A percentile compares a stretch with the other conserved stretches of the same genome.
Conservation (phyloP, 92 coral and sea anemone species). For the Anthopleura xanthogrammica region DNA sequence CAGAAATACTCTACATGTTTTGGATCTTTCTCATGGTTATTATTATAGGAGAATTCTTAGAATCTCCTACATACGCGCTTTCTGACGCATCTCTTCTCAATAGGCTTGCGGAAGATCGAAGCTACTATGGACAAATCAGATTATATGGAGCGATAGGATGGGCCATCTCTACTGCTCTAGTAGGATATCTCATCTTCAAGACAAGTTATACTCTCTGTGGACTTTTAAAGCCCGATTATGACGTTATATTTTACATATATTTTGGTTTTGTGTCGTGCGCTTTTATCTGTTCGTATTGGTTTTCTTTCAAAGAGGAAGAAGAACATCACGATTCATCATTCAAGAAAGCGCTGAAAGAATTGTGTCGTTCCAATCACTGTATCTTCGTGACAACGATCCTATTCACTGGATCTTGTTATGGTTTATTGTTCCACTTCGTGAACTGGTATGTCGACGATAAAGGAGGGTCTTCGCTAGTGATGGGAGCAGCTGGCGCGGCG, state of each 20-base stretch:
- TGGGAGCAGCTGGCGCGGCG: constrained; percentile 92
- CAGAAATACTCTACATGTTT: constrained; percentile 64
- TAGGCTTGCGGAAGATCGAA: constrained; percentile 74
- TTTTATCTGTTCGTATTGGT: constrained; percentile 60
- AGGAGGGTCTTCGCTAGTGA: constrained; percentile 74
- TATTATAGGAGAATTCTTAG: constrained; percentile 84
- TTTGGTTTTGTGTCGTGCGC: constrained; percentile 79
- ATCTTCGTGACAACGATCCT: constrained; percentile 67
- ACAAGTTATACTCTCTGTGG: constrained; percentile 57
- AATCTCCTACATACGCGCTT: constrained; percentile 81
- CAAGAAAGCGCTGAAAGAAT: constrained; percentile 43
- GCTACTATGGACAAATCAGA: constrained; percentile 80
- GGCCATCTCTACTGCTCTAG: constrained; percentile 71
- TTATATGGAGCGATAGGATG: constrained; percentile 95
- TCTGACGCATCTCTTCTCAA: constrained; percentile 91
- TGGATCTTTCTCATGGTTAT: constrained; percentile 62
- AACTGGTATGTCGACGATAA: constrained; percentile 93
- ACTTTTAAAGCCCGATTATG: constrained; percentile 40
- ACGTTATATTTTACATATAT: constrained; percentile 64
- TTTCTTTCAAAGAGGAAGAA: constrained; percentile 55
- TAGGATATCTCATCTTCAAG: constrained; percentile 58
- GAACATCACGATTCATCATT: constrained; percentile 49
- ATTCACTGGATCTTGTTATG: constrained; percentile 81
- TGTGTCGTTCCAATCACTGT: constrained; percentile 49
- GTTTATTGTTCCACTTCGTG: constrained; percentile 88